phyloP scores from a whole-genome alignment of 2,797 vertebrate genomes.

The Oreortyx pictus region DNA sequence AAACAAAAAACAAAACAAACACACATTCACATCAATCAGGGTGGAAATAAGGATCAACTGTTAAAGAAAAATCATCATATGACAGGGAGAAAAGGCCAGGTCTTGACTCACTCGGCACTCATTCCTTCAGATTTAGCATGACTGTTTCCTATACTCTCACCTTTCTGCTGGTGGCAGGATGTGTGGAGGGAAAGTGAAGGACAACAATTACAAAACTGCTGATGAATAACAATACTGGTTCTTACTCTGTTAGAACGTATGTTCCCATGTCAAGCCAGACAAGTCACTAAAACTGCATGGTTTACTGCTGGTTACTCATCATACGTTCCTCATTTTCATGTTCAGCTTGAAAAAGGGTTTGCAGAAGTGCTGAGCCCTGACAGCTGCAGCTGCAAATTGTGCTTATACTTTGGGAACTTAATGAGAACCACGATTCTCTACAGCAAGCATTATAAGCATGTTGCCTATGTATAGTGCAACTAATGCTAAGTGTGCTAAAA shows the following conservation, averaged over 20 bases:
- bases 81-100: not conserved
- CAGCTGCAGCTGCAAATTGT: slow-evolving; percentile 35
- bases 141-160: not conserved
- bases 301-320: not conserved
- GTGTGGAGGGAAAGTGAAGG: fast-evolving
- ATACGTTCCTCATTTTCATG: not conserved
- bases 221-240: not conserved
- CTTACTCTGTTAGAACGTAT: not conserved
- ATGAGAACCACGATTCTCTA: not conserved
- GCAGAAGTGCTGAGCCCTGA: slow-evolving; percentile 27
- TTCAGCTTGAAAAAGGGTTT: not conserved
- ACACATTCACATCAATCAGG: not conserved
- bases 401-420: not conserved
- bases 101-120: not conserved
- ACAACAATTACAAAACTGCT: not conserved
- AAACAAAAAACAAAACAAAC: not conserved
- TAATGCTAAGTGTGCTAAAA: not conserved
- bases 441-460: slow-evolving; percentile 14
- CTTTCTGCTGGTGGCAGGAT: not conserved
- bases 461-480: not conserved
- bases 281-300: not conserved
- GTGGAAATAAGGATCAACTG: not conserved
- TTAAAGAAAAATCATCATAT: not conserved
- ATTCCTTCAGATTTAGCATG: not conserved
- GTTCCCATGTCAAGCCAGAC: not conserved